Percentiles rank a stretch among this genome's conserved stretches.
These are phyloP conservation scores for Gymnocephalus cernua DNA, from an alignment of 2,113 vertebrate genomes.

Conservation along the genomic window DNA sequence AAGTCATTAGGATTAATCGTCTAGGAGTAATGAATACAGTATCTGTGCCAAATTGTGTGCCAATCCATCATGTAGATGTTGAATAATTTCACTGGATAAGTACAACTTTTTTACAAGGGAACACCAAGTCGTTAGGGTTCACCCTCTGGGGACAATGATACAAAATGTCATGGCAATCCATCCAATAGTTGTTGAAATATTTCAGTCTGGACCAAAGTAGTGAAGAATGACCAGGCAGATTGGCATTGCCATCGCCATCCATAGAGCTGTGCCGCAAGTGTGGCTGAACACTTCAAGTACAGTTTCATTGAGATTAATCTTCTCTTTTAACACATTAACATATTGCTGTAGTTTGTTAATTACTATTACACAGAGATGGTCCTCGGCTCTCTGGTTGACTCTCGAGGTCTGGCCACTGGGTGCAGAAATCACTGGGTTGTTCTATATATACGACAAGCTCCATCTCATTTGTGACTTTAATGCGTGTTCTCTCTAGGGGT, in stretches of 20 bases:
- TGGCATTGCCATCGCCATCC: no score
- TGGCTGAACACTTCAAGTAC: neutral
- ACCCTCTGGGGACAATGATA: neutral
- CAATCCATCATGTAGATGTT: neutral
- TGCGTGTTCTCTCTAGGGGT: constrained; percentile 37
- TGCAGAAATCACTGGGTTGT: constrained; percentile 56
- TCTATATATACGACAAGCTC: constrained; percentile 48
- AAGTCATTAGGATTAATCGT: neutral
- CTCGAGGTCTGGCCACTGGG: constrained; percentile 13
- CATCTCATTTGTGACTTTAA: constrained; percentile 13
- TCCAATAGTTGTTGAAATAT: neutral
- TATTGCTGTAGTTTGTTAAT: constrained; percentile 3
- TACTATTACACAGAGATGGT: constrained; percentile 16
- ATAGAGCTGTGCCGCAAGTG: no score
- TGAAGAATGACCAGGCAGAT: neutral
- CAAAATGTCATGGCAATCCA: neutral
- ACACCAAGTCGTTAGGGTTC: neutral
- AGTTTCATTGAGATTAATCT: neutral
- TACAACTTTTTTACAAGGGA: neutral
- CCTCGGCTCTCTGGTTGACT: constrained; percentile 28
- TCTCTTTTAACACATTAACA: neutral
- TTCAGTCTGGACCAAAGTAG: neutral
- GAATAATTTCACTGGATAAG: neutral
- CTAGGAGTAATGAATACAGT: neutral
- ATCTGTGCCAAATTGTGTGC: neutral